Evolutionary conservation across 2,797 vertebrate species (phyloP).

Genomic region (Sebastes taczanowskii): DNA sequence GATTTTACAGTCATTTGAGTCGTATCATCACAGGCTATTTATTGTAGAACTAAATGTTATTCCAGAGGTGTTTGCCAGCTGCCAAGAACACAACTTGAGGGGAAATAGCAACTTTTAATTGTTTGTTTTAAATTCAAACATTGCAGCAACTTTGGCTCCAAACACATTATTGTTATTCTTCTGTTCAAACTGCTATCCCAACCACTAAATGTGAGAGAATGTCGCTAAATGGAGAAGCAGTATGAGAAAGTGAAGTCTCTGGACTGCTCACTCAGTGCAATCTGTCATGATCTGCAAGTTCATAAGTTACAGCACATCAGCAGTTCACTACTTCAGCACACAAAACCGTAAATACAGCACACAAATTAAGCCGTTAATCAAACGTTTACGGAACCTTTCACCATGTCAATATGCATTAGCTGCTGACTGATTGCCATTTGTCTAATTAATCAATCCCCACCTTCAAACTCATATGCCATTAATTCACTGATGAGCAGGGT

Average conservation of each 20-base stretch:
- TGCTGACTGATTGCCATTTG: constrained; percentile 80
- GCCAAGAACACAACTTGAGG: not conserved
- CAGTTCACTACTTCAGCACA: constrained; percentile 63
- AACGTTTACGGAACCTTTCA: constrained; percentile 78
- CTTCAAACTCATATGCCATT: constrained; percentile 73
- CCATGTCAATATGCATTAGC: constrained; percentile 82
- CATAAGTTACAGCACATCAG: constrained; percentile 55
- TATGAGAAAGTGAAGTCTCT: constrained; percentile 9
- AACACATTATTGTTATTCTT: not conserved
- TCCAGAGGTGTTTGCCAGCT: not conserved
- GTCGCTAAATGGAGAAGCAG: not conserved
- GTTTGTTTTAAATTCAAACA: not conserved
- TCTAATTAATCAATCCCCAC: constrained; percentile 82
- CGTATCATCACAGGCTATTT: not conserved
- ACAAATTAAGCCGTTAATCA: constrained; percentile 81
- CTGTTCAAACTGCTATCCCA: not conserved
- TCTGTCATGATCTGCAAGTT: constrained; percentile 53
- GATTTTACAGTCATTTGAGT: not conserved
- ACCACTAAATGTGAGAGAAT: not conserved
- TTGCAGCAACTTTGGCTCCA: not conserved
- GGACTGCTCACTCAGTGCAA: constrained; percentile 32
- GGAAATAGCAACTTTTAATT: not conserved
- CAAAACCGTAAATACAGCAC: constrained; percentile 67
- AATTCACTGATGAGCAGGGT: constrained; percentile 74
- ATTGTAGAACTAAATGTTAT: too few relatives aligned